Conservation (phyloP, 2,113 vertebrate genomes). For the Dascyllus trimaculatus region DNA sequence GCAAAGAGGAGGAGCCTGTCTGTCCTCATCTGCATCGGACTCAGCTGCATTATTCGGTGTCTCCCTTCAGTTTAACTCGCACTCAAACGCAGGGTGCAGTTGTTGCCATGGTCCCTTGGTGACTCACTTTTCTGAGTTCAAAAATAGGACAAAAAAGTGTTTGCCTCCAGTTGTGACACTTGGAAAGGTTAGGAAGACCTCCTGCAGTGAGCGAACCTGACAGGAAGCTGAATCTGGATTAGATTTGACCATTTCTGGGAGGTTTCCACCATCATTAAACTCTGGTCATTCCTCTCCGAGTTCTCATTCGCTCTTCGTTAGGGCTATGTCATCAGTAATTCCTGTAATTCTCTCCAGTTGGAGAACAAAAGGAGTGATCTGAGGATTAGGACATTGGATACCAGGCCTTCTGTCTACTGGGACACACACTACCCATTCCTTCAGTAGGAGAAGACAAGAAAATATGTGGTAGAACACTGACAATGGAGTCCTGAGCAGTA, state of each 20-base stretch:
- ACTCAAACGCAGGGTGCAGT: neutral
- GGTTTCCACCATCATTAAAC: neutral
- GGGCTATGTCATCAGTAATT: slow-evolving; percentile 64
- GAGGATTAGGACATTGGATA: slow-evolving; percentile 53
- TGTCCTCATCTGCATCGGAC: neutral
- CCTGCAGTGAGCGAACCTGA: too few relatives aligned
- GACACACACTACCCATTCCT: slow-evolving; percentile 2
- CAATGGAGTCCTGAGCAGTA: neutral
- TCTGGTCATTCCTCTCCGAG: slow-evolving; percentile 18
- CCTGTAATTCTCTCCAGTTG: slow-evolving; percentile 65
- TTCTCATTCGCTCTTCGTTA: slow-evolving; percentile 22
- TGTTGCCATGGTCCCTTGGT: slow-evolving; percentile 8
- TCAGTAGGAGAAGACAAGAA: neutral
- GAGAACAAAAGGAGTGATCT: slow-evolving; percentile 66
- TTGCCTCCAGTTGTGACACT: neutral
- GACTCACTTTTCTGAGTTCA: neutral
- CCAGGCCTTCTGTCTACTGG: slow-evolving; percentile 21
- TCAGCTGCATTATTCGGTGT: neutral
- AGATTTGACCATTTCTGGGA: neutral
- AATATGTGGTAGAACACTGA: too few relatives aligned
- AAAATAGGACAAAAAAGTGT: neutral
- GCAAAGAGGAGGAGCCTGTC: slow-evolving; percentile 19
- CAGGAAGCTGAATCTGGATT: neutral
- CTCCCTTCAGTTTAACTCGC: neutral
- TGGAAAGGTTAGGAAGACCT: neutral